Conservation (phyloP, 2,888 invertebrate species). For the Tetheella fluctuosa region DNA sequence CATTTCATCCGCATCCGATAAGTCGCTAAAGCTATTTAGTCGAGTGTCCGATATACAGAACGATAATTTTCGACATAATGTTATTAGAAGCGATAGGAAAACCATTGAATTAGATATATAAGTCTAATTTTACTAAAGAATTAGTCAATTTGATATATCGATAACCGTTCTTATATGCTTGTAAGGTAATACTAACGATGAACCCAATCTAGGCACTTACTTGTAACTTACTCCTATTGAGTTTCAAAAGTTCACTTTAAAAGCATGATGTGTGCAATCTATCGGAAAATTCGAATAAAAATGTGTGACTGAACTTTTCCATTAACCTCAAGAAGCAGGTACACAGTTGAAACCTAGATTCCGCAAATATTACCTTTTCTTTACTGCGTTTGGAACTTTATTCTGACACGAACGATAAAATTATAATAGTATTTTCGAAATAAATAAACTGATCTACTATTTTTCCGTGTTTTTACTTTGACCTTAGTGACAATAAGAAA, state of each 20-base stretch:
- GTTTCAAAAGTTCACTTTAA: neutral
- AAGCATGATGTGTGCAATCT: neutral
- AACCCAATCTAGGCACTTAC: neutral
- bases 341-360: neutral
- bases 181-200: no score
- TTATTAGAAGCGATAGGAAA: neutral
- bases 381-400: neutral
- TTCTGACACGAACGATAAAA: neutral
- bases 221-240: neutral
- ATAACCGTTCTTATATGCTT: no score
- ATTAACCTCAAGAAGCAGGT: neutral
- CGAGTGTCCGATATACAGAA: neutral
- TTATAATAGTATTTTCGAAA: neutral
- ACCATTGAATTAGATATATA: neutral
- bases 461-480: no score
- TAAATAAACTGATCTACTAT: no score
- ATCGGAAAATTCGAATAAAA: neutral
- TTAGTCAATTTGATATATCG: neutral
- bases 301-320: constrained; percentile 4
- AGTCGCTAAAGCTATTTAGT: constrained; percentile 9
- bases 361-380: neutral
- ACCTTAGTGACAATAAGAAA: neutral
- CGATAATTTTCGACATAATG: neutral
- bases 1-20: constrained; percentile 11
- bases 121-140: neutral